These are phyloP conservation scores for Decapterus maruadsi DNA, from an alignment of 2,797 vertebrate species.

Conservation along the genomic window DNA sequence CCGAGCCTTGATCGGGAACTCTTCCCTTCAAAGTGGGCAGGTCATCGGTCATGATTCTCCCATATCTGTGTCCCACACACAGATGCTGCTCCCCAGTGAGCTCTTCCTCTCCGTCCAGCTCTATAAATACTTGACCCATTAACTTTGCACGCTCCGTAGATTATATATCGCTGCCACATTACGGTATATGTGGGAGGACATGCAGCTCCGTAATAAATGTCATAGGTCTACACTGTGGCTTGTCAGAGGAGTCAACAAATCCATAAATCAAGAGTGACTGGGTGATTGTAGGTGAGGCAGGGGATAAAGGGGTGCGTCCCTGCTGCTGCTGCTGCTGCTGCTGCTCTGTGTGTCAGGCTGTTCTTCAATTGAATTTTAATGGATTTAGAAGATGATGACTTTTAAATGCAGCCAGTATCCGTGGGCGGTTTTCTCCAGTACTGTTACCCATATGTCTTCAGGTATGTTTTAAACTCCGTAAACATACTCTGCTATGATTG, in stretches of 20 bases:
- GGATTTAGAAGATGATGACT: background rate
- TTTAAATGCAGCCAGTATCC: background rate
- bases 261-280: slow-evolving; percentile 49
- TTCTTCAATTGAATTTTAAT: background rate
- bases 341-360: background rate
- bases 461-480: too few species aligned
- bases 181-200: slow-evolving; percentile 57
- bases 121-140: slow-evolving; percentile 51
- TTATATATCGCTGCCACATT: slow-evolving; percentile 27
- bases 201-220: slow-evolving; percentile 48
- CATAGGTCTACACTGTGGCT: slow-evolving; percentile 21
- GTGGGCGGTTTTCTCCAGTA: background rate
- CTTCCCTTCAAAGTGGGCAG: slow-evolving; percentile 23
- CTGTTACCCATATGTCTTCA: background rate
- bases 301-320: background rate
- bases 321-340: slow-evolving; percentile 1
- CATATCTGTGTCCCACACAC: slow-evolving; percentile 41
- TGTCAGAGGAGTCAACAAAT: slow-evolving; percentile 45
- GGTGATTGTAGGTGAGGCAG: slow-evolving; percentile 18
- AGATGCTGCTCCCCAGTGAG: slow-evolving; percentile 21
- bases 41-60: slow-evolving; percentile 64
- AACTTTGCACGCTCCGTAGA: slow-evolving; percentile 17
- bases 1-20: slow-evolving; percentile 9
- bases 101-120: slow-evolving; percentile 13
- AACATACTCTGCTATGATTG: too few species aligned